Base-by-base conservation (phyloP, 1,140 invertebrate species). In the Dreissena rostriformis region DNA sequence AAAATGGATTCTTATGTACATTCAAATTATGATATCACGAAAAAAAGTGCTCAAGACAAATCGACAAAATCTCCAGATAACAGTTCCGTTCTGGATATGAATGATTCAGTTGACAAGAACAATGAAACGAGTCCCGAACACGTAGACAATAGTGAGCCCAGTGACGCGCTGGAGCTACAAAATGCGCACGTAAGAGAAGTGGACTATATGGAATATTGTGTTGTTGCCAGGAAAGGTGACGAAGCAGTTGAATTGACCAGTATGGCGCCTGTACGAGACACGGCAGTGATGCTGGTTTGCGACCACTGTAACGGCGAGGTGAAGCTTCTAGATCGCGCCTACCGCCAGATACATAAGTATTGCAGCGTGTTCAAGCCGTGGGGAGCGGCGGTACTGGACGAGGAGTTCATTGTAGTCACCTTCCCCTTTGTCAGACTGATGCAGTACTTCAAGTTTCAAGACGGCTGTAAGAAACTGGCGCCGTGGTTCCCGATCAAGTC, bases 401-500 rank as follows among this genome's bases (percentile, higher is more conserved):
- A 55, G 28, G 52, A 11, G 22, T 70, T 26, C 51, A 15, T 78
- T 52, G 65, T 78, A 24, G 76, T 68, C 10, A 78, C 76, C 10
- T 78, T 78, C 68, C 76, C 76, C 2, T 78, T 78, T 55, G 76
- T 78, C 6, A 51, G 76, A 17, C 24, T 78, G 14, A 26, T 78
- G 65, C 76, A 78, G 55, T 67, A 68, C 17, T 78, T 78, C 17
- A 78, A 78, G 68, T 51, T 78, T 26, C 66, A 78, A 55, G n/a
- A 70, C 19, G 28, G 8, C 65, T 24, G 22, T 24, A 51, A 22
- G 14, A 63, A 65, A 15, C 66, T 78, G n/a, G 22, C 53, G 19
- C 65, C 76, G 12, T 78, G 76, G 76, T 78, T 78, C 55, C 76
- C 76, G 17, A 22, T 78, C 19, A 78, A 78, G 29, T 24, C 76